Percentiles rank a stretch among this genome's conserved stretches.
phyloP scores from a whole-genome alignment of 2,113 vertebrate species.

The Notiomystis cincta region DNA sequence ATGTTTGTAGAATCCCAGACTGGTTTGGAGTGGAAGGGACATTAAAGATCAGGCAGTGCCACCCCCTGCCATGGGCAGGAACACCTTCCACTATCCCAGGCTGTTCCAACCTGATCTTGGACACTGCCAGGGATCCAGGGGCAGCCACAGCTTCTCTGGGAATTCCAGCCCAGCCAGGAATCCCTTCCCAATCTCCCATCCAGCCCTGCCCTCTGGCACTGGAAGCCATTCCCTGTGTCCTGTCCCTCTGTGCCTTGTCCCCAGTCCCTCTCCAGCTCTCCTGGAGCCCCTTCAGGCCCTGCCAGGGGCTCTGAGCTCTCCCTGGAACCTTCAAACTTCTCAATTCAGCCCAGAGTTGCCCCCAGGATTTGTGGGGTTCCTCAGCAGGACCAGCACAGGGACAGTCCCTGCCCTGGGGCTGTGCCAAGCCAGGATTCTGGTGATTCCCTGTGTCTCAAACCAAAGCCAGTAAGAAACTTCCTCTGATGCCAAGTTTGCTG shows the following conservation, averaged over 20 bases:
- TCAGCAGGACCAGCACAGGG: background rate
- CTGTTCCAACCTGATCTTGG: background rate
- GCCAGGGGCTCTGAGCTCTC: fast-evolving
- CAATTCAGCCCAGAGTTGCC: background rate
- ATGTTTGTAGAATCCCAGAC: background rate
- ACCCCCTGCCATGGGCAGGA: background rate
- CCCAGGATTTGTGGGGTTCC: background rate
- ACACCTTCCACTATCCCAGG: fast-evolving
- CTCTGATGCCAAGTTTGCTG: background rate
- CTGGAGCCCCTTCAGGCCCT: background rate
- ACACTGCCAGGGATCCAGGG: background rate
- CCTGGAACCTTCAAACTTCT: background rate
- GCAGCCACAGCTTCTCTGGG: background rate
- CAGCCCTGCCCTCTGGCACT: background rate
- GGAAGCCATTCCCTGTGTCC: background rate
- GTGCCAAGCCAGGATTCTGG: background rate
- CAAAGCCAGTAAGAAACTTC: background rate
- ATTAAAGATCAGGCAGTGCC: fast-evolving
- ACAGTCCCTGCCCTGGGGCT: background rate
- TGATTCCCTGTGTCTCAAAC: background rate
- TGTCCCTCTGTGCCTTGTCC: background rate
- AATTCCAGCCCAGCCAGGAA: background rate
- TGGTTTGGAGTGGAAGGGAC: background rate
- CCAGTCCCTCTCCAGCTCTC: background rate
- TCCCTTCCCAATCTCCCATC: background rate